Percentiles rank a stretch among this genome's conserved stretches.
Evolutionary conservation across 2,113 vertebrate genomes (phyloP).

Genomic region (Perca schrenkii): DNA sequence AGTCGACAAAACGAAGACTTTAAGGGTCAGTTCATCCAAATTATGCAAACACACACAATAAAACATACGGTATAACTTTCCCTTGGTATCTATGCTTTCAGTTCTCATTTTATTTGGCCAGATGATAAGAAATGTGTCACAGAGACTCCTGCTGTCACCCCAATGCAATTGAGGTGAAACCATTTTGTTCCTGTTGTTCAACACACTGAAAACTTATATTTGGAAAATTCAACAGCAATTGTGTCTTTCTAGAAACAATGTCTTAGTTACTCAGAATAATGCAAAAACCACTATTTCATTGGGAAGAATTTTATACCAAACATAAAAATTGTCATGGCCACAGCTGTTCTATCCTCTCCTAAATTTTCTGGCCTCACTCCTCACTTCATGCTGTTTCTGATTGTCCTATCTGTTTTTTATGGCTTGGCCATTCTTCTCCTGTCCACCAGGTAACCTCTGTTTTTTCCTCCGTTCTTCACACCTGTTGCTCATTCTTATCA

Average conservation of each 20-base stretch:
- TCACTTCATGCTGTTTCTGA: neutral
- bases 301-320: neutral
- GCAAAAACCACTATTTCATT: neutral
- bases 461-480: neutral
- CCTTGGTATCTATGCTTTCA: neutral
- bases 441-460: neutral
- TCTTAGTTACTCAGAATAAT: neutral
- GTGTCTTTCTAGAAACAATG: neutral
- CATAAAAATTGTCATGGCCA: neutral
- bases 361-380: neutral
- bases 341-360: neutral
- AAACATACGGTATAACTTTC: neutral
- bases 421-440: neutral
- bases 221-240: neutral
- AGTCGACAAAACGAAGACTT: neutral
- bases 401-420: neutral
- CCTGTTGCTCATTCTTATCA: conserved; percentile 20
- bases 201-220: neutral
- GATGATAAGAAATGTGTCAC: neutral
- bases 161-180: neutral
- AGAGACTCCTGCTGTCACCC: neutral
- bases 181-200: neutral
- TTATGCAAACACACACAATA: neutral
- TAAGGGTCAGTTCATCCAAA: neutral
- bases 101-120: neutral